A percentile compares a stretch with the other conserved stretches of the same genome.
phyloP scores from a whole-genome alignment of 2,888 invertebrate genomes.

The Norana najaformis region DNA sequence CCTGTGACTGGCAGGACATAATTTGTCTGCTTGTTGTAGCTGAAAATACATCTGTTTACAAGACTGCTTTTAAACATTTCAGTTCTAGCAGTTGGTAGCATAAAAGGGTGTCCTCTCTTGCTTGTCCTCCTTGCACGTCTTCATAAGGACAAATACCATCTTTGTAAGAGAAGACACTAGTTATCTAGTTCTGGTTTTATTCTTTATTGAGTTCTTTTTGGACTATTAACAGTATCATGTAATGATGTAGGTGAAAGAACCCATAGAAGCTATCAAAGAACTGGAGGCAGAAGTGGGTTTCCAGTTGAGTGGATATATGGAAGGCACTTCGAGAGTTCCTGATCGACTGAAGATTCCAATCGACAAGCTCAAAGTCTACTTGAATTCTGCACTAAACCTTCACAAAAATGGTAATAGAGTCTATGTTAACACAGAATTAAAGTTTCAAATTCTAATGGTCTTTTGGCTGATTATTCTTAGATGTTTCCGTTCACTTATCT shows the following conservation, averaged over 20 bases:
- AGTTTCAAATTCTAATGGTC: background rate
- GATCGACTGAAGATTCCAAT: constrained; percentile 49
- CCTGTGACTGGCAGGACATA: no score
- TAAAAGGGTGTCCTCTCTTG: no score
- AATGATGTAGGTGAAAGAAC: constrained; percentile 39
- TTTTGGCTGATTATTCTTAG: background rate
- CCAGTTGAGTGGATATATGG: constrained; percentile 48
- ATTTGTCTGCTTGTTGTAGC: no score
- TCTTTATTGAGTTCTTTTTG: background rate
- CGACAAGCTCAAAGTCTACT: constrained; percentile 51
- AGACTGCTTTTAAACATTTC: no score
- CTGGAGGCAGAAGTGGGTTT: constrained; percentile 52
- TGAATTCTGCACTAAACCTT: constrained; percentile 51
- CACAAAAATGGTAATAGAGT: constrained; percentile 49
- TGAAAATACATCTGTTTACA: no score
- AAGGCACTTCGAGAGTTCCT: constrained; percentile 55
- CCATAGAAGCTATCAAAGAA: constrained; percentile 50
- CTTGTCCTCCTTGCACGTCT: no score
- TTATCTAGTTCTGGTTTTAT: background rate
- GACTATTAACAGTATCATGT: background rate
- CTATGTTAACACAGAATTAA: background rate
- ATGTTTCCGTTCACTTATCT: background rate
- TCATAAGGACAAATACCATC: no score
- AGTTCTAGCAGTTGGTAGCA: no score
- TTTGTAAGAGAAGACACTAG: background rate